Conservation (phyloP, 2,113 vertebrate genomes). For the Takifugu bimaculatus region DNA sequence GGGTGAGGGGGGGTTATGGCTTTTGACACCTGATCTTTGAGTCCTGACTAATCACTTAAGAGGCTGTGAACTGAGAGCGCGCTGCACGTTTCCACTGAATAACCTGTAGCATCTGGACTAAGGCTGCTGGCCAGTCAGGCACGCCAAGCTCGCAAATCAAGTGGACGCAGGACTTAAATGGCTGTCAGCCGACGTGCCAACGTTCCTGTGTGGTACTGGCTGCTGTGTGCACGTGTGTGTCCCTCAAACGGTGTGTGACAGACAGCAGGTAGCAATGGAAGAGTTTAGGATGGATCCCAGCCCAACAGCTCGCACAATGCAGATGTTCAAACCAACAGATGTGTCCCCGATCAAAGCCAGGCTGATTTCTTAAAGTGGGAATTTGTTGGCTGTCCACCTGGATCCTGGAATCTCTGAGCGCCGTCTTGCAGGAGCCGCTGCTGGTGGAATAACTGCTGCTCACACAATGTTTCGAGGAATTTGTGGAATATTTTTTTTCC, state of each 20-base stretch:
- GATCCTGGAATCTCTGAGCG: no score
- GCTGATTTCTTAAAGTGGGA: no score
- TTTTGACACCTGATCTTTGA: neutral
- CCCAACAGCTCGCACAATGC: neutral
- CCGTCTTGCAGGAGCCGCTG: no score
- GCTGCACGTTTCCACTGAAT: slow-evolving; percentile 20
- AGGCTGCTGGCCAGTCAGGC: slow-evolving; percentile 27
- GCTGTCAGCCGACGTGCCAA: slow-evolving; percentile 31
- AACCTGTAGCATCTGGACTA: slow-evolving; percentile 55
- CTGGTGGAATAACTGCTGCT: no score
- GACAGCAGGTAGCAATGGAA: neutral
- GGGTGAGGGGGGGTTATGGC: neutral
- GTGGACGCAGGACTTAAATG: slow-evolving; percentile 36
- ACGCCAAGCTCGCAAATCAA: slow-evolving; percentile 45
- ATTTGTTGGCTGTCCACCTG: no score
- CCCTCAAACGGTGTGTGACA: slow-evolving; percentile 5
- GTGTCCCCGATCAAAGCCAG: neutral
- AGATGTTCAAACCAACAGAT: slow-evolving; percentile 1
- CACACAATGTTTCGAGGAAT: neutral
- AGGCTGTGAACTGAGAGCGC: slow-evolving; percentile 15
- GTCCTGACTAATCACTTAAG: neutral
- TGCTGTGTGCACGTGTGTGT: slow-evolving; percentile 3
- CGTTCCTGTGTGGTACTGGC: neutral
- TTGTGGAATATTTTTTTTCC: neutral
- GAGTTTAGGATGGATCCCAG: slow-evolving; percentile 4